These are phyloP conservation scores for Peucedramus taeniatus DNA, from an alignment of 2,113 vertebrate species.

Conservation along the genomic window DNA sequence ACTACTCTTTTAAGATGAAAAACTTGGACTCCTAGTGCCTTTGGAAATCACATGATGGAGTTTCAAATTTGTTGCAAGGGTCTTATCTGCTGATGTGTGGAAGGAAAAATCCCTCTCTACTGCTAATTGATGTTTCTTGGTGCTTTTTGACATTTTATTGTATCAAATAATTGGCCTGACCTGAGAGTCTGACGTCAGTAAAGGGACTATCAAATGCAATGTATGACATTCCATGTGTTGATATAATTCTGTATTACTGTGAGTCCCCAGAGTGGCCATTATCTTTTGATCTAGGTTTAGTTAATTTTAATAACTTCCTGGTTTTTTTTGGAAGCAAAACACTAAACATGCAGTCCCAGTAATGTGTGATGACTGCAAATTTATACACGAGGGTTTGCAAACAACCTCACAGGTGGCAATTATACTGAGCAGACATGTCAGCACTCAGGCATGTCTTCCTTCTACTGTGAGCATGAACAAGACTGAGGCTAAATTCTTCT, in stretches of 20 bases:
- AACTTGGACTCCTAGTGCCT: not conserved
- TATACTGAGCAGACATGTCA: not conserved
- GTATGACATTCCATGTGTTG: not conserved
- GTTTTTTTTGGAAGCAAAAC: not conserved
- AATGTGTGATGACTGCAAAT: not conserved
- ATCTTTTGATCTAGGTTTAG: not conserved
- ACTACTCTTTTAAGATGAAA: not conserved
- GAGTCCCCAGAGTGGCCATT: not conserved
- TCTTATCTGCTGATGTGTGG: not conserved
- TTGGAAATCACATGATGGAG: not conserved
- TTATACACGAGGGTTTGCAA: not conserved
- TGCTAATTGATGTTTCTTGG: not conserved
- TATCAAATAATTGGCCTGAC: not conserved
- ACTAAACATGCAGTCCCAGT: not conserved
- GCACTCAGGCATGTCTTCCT: not conserved
- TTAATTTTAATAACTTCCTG: not conserved
- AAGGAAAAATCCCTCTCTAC: not conserved
- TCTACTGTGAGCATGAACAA: accelerated
- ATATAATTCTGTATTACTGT: not conserved
- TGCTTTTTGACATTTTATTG: not conserved
- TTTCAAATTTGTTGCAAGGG: not conserved
- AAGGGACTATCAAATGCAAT: not conserved
- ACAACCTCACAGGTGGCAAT: not conserved
- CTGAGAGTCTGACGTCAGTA: not conserved
- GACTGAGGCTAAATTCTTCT: not conserved